phyloP scores from a whole-genome alignment of 2,888 invertebrate species.

The Gortyna flavago region DNA sequence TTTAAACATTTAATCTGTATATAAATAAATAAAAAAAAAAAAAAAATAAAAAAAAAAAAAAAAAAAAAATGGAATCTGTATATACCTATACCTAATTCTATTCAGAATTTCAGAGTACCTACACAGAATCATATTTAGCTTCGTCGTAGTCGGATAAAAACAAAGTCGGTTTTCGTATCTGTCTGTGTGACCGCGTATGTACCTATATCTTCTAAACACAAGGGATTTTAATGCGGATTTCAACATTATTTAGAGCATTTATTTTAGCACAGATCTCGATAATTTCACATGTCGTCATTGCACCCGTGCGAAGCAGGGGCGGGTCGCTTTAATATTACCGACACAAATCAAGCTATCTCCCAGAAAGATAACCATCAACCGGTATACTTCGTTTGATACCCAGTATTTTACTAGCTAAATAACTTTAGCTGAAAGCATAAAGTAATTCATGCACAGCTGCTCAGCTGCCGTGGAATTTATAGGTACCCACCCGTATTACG shows the following conservation, averaged over 20 bases:
- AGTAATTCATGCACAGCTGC: not conserved
- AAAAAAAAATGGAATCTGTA: too few species aligned
- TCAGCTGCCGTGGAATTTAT: constrained; percentile 4
- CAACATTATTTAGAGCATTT: too few species aligned
- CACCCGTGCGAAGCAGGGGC: not conserved
- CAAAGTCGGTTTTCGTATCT: not conserved
- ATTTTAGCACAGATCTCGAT: not conserved
- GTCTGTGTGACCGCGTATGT: not conserved
- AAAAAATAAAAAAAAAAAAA: too few species aligned
- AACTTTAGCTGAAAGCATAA: constrained; percentile 13
- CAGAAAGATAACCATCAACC: not conserved
- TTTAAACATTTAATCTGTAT: not conserved
- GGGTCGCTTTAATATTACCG: not conserved
- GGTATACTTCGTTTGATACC: not conserved
- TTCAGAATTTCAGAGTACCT: too few species aligned
- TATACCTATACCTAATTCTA: too few species aligned
- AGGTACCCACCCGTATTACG: not conserved
- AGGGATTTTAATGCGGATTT: not conserved
- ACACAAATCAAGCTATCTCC: not conserved
- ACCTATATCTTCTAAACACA: not conserved
- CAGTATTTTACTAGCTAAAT: constrained; percentile 8
- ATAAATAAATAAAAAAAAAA: too few species aligned
- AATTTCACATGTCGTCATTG: not conserved
- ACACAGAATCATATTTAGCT: not conserved
- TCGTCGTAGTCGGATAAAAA: not conserved